phyloP scores from a whole-genome alignment of 1,140 invertebrate species.

The Atta cephalotes region DNA sequence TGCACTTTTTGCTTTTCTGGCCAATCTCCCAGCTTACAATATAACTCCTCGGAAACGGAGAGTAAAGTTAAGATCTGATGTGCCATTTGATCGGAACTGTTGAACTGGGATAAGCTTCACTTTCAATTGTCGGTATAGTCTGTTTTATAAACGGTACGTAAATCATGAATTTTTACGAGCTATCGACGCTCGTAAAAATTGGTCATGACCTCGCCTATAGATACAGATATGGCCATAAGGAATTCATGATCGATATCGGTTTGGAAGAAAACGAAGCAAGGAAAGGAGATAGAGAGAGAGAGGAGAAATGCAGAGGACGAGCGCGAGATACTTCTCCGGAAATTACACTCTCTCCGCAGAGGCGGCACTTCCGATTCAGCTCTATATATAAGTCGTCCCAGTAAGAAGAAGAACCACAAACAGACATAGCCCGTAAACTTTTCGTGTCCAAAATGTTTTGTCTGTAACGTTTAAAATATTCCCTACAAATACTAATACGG shows the following conservation, averaged over 20 bases:
- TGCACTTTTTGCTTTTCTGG: no score
- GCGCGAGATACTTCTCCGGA: conserved; percentile 74
- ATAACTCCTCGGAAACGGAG: not conserved
- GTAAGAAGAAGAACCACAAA: conserved; percentile 45
- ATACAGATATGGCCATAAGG: conserved; percentile 50
- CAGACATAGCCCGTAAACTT: conserved; percentile 42
- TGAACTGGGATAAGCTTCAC: not conserved
- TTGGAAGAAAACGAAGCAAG: conserved; percentile 29
- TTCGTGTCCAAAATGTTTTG: conserved; percentile 43
- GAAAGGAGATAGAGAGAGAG: not conserved
- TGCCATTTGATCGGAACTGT: not conserved
- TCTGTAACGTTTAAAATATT: conserved; percentile 10
- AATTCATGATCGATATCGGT: conserved; percentile 72
- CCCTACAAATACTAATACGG: conserved; percentile 1
- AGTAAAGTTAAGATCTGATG: conserved; percentile 1
- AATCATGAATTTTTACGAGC: conserved; percentile 55
- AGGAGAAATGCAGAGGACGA: not conserved
- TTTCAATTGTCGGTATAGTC: conserved; percentile 29
- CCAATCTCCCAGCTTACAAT: conserved; percentile 5
- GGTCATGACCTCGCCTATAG: conserved; percentile 2
- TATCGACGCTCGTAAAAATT: conserved; percentile 60
- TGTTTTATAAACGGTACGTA: conserved; percentile 49
- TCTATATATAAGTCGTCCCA: conserved; percentile 67
- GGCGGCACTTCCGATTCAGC: conserved; percentile 68
- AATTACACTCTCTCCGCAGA: conserved; percentile 75